Evolutionary conservation across 92 coral and sea anemone species (phyloP).

Genomic region (Meandrina meandrites): DNA sequence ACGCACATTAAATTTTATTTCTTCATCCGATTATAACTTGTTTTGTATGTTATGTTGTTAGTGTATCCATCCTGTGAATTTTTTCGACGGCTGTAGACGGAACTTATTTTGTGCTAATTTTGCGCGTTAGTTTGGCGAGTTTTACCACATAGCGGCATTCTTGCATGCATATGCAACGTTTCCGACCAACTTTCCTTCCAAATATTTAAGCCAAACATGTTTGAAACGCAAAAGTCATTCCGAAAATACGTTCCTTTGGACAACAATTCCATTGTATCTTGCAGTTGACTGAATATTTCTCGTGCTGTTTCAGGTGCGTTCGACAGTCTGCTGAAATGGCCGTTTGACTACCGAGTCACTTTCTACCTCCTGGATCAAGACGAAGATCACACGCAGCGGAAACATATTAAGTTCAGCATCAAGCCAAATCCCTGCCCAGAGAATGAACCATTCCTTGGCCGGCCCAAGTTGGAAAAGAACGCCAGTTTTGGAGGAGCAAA

Average conservation of each 20-base stretch:
- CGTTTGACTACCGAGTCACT: constrained; percentile 92
- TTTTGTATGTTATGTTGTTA: no score
- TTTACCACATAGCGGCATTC: no score
- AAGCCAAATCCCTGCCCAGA: constrained; percentile 96
- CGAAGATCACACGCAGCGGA: constrained; percentile 75
- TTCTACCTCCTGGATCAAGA: constrained; percentile 87
- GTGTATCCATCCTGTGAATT: no score
- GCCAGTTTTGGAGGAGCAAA: constrained; percentile 99
- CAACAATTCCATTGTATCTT: no score
- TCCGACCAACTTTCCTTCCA: no score
- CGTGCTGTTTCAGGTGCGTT: constrained; percentile 72
- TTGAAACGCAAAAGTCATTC: background rate
- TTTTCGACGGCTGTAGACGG: no score
- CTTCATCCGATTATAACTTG: no score
- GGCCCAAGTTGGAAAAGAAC: constrained; percentile 95
- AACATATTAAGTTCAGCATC: constrained; percentile 96
- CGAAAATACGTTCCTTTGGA: background rate
- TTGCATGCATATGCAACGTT: no score
- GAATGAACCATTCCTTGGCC: constrained; percentile 94
- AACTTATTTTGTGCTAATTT: no score
- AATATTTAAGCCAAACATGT: no score
- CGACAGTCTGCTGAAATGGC: constrained; percentile 94
- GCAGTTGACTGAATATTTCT: background rate
- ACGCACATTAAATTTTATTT: no score
- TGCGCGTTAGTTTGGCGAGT: no score